Base-by-base conservation (phyloP, 1,140 invertebrate species). In the Drosophila suzukii region DNA sequence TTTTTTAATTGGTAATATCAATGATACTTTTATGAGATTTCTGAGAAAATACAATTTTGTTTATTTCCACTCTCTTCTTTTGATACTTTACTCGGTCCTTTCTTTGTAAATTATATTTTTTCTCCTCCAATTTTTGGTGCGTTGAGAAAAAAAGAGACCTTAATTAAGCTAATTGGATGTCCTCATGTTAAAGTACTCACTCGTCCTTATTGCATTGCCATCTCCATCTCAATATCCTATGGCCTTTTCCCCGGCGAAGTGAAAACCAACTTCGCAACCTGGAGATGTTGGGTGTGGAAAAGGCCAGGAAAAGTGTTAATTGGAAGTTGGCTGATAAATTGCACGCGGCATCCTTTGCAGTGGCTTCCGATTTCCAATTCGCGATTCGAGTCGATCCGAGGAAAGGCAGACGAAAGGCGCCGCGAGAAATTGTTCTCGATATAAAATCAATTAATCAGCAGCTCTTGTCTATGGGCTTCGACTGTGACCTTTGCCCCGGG, bases 391-490 rank as follows among this genome's bases (percentile, higher is more conserved):
- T 46, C 7, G 10, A 15, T 51, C 8, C 27, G 57, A 24, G 47
- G 27, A 24, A 59, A 36, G 30, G 36, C 57, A 47, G 61, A 44
- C 39, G 20, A 30, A 36, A 55, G 73, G 54, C 81, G 71, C 46
- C 17, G 54, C 41, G 53, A 24, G 41, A 24, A 39, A 39, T 8
- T 39, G 15, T 60, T 56, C 59, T 60, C 66, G 78, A 84, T 84
- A 77, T 72, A 73, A 63, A 80, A 73, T 80, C 77, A 84, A 84
- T 84, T 85, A 84, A 68, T 54, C 81, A 77, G 81, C 60, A 73
- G 72, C 77, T 57, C 58, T 76, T 62, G 54, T 63, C 44, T 76
- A 27, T 41, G 17, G 24, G 47, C 46, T 51, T 30, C 17, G 39
- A n/a, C 20, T 32, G 56, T 72, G 71, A 82, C 62, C 80, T 83